Evolutionary conservation across 2,113 vertebrate species (phyloP), one percentile per base, ranked within the genome.

Genomic region (Amia ocellicauda): DNA sequence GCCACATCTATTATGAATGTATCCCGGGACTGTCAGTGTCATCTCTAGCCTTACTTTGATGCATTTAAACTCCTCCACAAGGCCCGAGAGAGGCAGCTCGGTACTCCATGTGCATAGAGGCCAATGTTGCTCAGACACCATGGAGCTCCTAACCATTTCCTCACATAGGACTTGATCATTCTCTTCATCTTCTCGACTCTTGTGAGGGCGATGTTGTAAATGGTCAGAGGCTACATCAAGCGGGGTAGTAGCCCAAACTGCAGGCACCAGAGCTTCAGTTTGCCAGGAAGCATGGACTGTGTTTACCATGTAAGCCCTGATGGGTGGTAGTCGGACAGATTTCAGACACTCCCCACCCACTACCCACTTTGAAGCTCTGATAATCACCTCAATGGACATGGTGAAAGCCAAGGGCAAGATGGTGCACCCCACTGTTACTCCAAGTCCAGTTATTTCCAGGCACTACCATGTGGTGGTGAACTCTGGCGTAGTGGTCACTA

Each of bases 191-290:
- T 74, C 57, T 64, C 52, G 42, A 60, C 60, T 13, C 22, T 60
- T 57, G 67, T 43, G 4, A 69, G 26, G 14, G 22, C 31, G 36
- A 60, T 3, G 10, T 71, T 31, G 8, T 71, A 66, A 2, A 69
- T 0, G 1, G 62, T 56, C 10, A 66, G 63, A 27, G 56, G 47
- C 67, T 56, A 67, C 49, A 66, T 36, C 42, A 57, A 3, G 20
- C 20, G 13, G 2, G 60, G 56, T 1, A 61, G 20, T 0, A 67
- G 45, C 7, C 67, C 36, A 64, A 64, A 69, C 2, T 71, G 68
- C 1, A 70, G 17, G 27, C 65, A 70, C 59, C 64, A 70, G 42
- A 52, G 13, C 50, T 68, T 70, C 1, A 65, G 11, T 2, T 24
- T 72, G 7, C 58, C 58, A 9, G 54, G 54, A 10, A 63, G 56